Percentiles rank a stretch among this genome's conserved stretches.
These are phyloP conservation scores for Pammene aurita DNA, from an alignment of 2,888 invertebrate species.

Conservation along the genomic window DNA sequence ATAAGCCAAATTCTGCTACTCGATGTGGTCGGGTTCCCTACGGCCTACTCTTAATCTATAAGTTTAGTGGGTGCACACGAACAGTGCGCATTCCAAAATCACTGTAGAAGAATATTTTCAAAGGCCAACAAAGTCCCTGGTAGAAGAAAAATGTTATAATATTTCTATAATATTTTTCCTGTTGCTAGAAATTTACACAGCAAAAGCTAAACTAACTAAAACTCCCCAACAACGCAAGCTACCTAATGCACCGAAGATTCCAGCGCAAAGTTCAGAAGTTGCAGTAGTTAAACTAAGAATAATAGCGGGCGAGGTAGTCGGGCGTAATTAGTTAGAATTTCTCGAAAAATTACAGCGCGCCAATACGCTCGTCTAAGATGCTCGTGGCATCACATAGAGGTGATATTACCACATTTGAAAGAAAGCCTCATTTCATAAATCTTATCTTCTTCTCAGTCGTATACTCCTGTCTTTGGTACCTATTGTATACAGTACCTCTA, in stretches of 20 bases:
- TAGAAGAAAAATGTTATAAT: not conserved
- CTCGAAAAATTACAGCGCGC: conserved; percentile 40
- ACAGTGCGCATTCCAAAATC: no score
- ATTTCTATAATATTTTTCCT: not conserved
- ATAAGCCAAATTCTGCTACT: no score
- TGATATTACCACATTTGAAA: not conserved
- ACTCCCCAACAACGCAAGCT: not conserved
- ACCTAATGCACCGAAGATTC: conserved; percentile 21
- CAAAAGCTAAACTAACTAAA: conserved; percentile 1
- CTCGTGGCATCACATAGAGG: conserved; percentile 9
- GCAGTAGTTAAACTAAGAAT: conserved; percentile 37
- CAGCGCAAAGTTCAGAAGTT: conserved; percentile 27
- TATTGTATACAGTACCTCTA: no score
- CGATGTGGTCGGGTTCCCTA: no score
- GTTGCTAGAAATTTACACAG: not conserved
- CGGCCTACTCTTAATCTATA: no score
- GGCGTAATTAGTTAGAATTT: conserved; percentile 39
- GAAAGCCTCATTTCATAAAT: no score
- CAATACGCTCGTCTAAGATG: conserved; percentile 32
- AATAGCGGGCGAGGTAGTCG: conserved; percentile 28
- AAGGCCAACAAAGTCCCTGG: no score
- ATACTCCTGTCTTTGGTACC: no score
- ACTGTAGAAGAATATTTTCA: no score
- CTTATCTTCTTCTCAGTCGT: no score
- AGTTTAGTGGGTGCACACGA: no score